Evolutionary conservation across 2,888 invertebrate species (phyloP).

Genomic region (Carabus problematicus): DNA sequence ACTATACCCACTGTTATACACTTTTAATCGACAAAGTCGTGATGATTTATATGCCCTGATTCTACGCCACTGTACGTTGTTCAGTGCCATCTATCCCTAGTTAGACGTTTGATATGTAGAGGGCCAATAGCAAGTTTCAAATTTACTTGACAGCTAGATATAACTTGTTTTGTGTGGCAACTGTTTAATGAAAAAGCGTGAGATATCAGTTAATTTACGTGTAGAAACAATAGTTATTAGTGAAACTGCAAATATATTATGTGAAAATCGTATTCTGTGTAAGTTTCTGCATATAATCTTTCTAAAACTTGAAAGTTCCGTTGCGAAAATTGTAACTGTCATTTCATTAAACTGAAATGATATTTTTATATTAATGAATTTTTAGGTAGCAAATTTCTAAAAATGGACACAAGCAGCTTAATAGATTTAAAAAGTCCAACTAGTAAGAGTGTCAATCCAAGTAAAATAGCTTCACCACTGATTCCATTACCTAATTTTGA

Average conservation of each 20-base stretch:
- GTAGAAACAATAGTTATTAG: no score
- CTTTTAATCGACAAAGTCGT: background rate
- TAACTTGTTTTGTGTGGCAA: no score
- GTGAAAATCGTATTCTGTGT: no score
- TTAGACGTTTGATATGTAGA: background rate
- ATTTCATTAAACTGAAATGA: background rate
- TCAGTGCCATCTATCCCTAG: background rate
- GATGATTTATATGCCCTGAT: background rate
- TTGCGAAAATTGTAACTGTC: conserved; percentile 4
- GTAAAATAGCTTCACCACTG: conserved; percentile 22
- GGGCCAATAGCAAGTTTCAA: no score
- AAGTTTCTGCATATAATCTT: no score
- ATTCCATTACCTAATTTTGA: conserved; percentile 19
- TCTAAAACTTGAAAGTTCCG: no score
- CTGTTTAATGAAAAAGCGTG: no score
- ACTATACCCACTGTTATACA: background rate
- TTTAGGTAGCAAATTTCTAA: background rate
- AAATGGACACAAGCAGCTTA: conserved; percentile 28
- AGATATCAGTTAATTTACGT: no score
- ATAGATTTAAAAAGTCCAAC: conserved; percentile 28
- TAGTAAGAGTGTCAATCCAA: background rate
- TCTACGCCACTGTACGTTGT: background rate
- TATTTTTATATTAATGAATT: background rate
- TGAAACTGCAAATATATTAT: no score
- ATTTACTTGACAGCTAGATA: no score